These are phyloP conservation scores for Enteromius mattozi DNA, from an alignment of 2,797 vertebrate genomes.

Conservation along the genomic window DNA sequence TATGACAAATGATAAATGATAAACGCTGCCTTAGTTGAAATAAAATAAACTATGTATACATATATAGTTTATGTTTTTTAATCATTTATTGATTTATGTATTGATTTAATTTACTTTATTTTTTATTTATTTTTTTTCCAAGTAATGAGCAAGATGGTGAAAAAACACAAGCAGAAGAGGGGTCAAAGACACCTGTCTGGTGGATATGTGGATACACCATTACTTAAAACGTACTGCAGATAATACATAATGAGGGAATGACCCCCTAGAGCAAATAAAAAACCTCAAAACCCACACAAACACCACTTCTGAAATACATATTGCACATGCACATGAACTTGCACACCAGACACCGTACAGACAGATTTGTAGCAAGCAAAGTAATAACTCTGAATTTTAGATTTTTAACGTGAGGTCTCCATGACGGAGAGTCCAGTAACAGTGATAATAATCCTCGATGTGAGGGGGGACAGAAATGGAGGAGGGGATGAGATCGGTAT, in stretches of 20 bases:
- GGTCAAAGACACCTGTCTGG: not conserved
- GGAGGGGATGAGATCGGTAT: conserved; percentile 20
- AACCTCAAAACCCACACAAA: not conserved
- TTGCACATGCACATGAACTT: not conserved
- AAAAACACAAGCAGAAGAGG: not conserved
- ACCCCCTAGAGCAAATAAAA: not conserved
- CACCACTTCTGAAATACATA: not conserved
- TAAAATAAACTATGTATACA: too few relatives aligned
- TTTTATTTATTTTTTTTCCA: too few relatives aligned
- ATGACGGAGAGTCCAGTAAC: not conserved
- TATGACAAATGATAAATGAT: too few relatives aligned
- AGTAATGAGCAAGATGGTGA: not conserved
- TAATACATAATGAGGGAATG: not conserved
- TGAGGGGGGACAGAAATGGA: not conserved
- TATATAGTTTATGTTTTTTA: too few relatives aligned
- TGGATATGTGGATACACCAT: not conserved
- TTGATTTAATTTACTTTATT: too few relatives aligned
- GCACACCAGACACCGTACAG: not conserved
- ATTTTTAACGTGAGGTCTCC: not conserved
- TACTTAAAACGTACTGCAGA: not conserved
- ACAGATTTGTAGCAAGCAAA: not conserved
- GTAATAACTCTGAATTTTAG: not conserved
- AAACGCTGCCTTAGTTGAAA: too few relatives aligned
- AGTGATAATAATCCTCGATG: conserved; percentile 16
- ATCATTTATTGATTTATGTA: too few relatives aligned